These are phyloP conservation scores for Sebastes melanostomus DNA, from an alignment of 2,797 vertebrate genomes.

Conservation along the genomic window DNA sequence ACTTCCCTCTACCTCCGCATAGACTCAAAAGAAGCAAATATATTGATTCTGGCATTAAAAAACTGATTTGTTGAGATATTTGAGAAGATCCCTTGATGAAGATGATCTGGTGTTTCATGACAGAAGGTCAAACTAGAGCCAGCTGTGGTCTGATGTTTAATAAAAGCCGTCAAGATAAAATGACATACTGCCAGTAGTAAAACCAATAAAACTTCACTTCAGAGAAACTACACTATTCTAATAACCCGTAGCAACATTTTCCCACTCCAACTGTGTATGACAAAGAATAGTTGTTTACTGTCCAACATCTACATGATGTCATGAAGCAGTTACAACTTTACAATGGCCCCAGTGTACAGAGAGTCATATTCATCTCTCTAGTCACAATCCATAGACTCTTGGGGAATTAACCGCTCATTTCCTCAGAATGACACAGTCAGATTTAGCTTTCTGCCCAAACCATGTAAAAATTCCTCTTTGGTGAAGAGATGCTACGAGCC, in stretches of 20 bases:
- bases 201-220: conserved; percentile 19
- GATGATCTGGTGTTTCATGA: neutral
- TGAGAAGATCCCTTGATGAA: neutral
- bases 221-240: conserved; percentile 9
- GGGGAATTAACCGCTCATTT: conserved; percentile 53
- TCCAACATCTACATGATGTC: conserved; percentile 60
- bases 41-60: too few species aligned
- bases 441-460: conserved; percentile 32
- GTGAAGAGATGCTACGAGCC: conserved; percentile 56
- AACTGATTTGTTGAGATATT: neutral
- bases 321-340: conserved; percentile 26
- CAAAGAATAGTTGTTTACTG: conserved; percentile 54
- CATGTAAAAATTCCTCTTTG: conserved; percentile 53
- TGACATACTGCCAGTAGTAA: neutral
- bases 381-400: neutral
- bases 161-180: conserved; percentile 19
- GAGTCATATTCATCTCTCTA: conserved; percentile 4
- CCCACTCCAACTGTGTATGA: conserved; percentile 23
- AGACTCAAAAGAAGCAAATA: too few species aligned
- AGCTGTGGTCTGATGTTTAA: conserved; percentile 2
- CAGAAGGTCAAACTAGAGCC: neutral
- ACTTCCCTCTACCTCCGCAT: too few species aligned
- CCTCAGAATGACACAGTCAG: conserved; percentile 38
- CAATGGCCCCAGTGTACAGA: conserved; percentile 64
- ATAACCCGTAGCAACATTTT: conserved; percentile 32